A percentile compares a stretch with the other conserved stretches of the same genome.
Conservation (phyloP, 1,140 invertebrate genomes). For the Apis cerana region DNA sequence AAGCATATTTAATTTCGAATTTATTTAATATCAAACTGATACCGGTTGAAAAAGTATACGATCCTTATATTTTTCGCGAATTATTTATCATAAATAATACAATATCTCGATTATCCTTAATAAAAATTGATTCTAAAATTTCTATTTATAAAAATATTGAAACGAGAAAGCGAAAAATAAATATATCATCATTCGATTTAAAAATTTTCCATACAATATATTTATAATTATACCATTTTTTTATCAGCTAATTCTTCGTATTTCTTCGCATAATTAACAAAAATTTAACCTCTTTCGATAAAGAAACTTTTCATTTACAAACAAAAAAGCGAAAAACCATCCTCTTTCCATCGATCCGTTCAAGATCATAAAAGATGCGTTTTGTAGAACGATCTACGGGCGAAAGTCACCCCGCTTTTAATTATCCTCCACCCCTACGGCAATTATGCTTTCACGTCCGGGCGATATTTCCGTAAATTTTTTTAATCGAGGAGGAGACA, state of each 20-base stretch:
- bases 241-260: not conserved
- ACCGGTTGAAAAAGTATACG: not conserved
- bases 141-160: no score
- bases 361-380: constrained; percentile 6
- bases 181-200: no score
- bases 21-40: not conserved
- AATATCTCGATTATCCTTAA: no score
- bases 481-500: not conserved
- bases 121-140: no score
- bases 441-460: not conserved
- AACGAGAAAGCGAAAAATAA: no score
- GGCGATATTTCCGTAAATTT: not conserved
- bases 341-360: not conserved
- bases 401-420: not conserved
- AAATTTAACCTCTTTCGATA: not conserved
- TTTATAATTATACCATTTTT: not conserved
- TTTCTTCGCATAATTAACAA: no score
- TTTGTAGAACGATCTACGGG: constrained; percentile 33
- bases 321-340: no score
- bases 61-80: not conserved
- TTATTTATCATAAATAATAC: no score
- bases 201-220: no score
- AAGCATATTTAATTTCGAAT: not conserved
- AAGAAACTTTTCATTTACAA: no score
- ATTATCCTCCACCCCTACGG: not conserved